Percentiles rank a stretch among this genome's conserved stretches.
These are phyloP conservation scores for Reticulitermes speratus DNA, from an alignment of 1,140 invertebrate species.

Conservation along the genomic window DNA sequence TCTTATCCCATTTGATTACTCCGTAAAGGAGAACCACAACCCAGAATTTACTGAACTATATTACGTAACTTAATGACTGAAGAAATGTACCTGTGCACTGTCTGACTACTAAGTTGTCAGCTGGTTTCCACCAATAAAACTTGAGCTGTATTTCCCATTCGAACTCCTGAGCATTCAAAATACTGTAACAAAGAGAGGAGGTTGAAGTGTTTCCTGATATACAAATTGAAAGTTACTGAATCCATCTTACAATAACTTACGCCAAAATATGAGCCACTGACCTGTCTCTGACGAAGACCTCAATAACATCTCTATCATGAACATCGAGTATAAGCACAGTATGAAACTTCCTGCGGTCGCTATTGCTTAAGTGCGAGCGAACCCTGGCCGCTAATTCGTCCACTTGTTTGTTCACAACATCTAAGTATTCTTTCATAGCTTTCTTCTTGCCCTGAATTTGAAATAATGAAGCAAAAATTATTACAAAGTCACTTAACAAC, in stretches of 20 bases:
- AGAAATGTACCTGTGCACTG: slow-evolving; percentile 73
- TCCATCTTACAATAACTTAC: no score
- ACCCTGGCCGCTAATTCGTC: slow-evolving; percentile 78
- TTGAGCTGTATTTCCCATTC: slow-evolving; percentile 90
- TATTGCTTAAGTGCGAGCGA: slow-evolving; percentile 67
- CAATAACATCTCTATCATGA: slow-evolving; percentile 85
- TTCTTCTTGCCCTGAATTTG: slow-evolving; percentile 65
- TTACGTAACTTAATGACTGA: no score
- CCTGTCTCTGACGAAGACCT: slow-evolving; percentile 78
- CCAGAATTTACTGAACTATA: no score
- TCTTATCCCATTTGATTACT: no score
- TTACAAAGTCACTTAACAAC: no score
- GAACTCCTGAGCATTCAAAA: slow-evolving; percentile 80
- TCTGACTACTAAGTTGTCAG: slow-evolving; percentile 76
- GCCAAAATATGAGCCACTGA: slow-evolving; percentile 32
- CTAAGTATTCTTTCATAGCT: slow-evolving; percentile 87
- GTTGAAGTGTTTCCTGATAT: neutral
- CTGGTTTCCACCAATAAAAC: slow-evolving; percentile 84
- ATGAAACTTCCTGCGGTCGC: slow-evolving; percentile 84
- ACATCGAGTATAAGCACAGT: slow-evolving; percentile 87
- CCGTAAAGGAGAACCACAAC: no score
- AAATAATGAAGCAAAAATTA: neutral
- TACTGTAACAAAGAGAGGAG: slow-evolving; percentile 51
- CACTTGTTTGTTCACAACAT: slow-evolving; percentile 76
- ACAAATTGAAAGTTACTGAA: neutral